Evolutionary conservation across 2,113 vertebrate genomes (phyloP).

Genomic region (Percina caprodes): DNA sequence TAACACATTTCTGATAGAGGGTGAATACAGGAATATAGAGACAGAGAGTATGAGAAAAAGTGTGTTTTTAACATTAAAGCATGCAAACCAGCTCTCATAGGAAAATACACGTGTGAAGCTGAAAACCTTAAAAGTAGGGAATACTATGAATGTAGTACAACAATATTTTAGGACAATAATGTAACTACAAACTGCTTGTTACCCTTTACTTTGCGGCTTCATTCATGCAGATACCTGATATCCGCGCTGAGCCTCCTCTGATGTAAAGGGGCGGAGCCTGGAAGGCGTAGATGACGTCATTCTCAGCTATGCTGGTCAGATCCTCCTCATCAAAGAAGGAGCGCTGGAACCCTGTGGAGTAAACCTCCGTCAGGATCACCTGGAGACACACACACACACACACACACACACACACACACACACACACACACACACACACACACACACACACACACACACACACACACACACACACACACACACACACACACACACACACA

Average conservation of each 20-base stretch:
- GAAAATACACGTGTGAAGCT: too few species aligned
- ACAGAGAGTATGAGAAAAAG: too few species aligned
- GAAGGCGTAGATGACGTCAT: constrained; percentile 91
- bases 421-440: too few species aligned
- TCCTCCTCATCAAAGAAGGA: constrained; percentile 92
- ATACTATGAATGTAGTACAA: not conserved
- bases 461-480: constrained; percentile 1
- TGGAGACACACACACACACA: too few species aligned
- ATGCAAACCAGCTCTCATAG: too few species aligned
- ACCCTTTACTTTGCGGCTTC: too few species aligned
- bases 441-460: too few species aligned
- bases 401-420: too few species aligned
- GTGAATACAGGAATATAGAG: too few species aligned
- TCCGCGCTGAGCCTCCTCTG: constrained; percentile 78
- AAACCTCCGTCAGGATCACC: constrained; percentile 94
- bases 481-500: constrained; percentile 3
- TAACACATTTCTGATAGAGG: too few species aligned
- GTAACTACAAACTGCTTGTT: constrained; percentile 2
- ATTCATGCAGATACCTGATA: constrained; percentile 76
- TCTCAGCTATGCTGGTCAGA: constrained; percentile 86
- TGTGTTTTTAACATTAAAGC: too few species aligned
- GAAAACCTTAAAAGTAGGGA: not conserved
- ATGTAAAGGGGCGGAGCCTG: constrained; percentile 85
- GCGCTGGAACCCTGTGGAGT: constrained; percentile 89
- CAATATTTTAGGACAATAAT: not conserved